Evolutionary conservation across 2,888 invertebrate genomes (phyloP).

Genomic region (Drosophila vallismaia): DNA sequence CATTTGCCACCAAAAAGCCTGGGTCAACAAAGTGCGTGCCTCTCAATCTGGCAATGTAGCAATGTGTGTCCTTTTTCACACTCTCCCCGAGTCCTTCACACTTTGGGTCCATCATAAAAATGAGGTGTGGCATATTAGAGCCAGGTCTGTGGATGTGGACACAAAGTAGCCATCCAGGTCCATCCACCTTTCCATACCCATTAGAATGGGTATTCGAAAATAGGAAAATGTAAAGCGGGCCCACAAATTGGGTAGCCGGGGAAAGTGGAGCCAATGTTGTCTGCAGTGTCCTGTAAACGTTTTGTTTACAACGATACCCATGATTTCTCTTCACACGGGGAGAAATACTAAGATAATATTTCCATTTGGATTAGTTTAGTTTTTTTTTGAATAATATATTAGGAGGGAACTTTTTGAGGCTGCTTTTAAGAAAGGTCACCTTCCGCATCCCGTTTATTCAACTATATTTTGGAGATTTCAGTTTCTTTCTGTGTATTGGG

Average conservation of each 20-base stretch:
- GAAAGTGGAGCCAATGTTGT: constrained; percentile 38
- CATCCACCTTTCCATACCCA: neutral
- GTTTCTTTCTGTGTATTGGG: constrained; percentile 9
- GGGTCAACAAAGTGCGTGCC: constrained; percentile 58
- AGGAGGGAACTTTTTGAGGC: too few relatives aligned
- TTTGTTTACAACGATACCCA: constrained; percentile 65
- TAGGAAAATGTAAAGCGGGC: constrained; percentile 13
- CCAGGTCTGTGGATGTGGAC: constrained; percentile 31
- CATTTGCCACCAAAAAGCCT: constrained; percentile 56
- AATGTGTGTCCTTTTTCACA: constrained; percentile 23
- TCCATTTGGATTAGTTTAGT: too few relatives aligned
- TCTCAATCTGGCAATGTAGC: constrained; percentile 21
- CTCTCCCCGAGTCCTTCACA: constrained; percentile 1
- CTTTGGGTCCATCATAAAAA: constrained; percentile 33
- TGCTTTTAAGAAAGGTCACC: too few relatives aligned
- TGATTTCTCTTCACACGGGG: constrained; percentile 41
- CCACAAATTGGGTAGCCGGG: neutral
- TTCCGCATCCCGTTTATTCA: neutral
- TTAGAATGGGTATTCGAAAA: constrained; percentile 34
- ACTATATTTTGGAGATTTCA: neutral
- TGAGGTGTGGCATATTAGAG: constrained; percentile 51
- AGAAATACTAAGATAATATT: neutral
- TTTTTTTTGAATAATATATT: too few relatives aligned
- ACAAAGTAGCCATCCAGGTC: constrained; percentile 55
- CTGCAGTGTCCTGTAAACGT: constrained; percentile 59